Evolutionary conservation across 2,888 invertebrate species (phyloP).

Genomic region (Erebia palarica): DNA sequence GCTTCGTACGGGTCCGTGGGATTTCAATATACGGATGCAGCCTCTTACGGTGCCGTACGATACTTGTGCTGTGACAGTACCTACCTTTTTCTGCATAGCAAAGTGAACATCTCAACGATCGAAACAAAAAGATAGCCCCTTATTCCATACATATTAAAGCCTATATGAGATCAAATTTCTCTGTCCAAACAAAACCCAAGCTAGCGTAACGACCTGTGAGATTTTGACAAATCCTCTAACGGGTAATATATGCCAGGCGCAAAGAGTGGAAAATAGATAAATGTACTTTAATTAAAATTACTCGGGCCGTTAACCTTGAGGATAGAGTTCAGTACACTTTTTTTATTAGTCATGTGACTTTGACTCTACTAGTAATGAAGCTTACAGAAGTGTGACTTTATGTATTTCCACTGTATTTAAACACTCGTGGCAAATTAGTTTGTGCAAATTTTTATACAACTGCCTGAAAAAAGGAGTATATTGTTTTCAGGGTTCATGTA

Average conservation of each 20-base stretch:
- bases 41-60: no score
- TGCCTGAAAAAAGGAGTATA: no score
- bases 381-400: no score
- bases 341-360: background rate
- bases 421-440: no score
- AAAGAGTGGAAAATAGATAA: constrained; percentile 43
- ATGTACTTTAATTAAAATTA: constrained; percentile 48
- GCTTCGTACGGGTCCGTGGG: no score
- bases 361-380: no score
- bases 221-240: constrained; percentile 46
- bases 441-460: no score
- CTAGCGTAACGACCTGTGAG: constrained; percentile 36
- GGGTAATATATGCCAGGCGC: constrained; percentile 35
- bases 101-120: background rate
- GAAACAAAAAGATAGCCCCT: background rate
- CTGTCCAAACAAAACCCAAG: constrained; percentile 7
- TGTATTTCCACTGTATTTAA: no score
- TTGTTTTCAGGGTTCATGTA: no score
- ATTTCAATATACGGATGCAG: no score
- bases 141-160: background rate
- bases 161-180: constrained; percentile 7
- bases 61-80: no score
- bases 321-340: constrained; percentile 17
- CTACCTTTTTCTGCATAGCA: background rate
- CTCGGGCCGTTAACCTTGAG: constrained; percentile 38